Evolutionary conservation across 1,140 invertebrate species (phyloP), one percentile per base, ranked within the genome.

Genomic region (Brachionus calyciflorus): DNA sequence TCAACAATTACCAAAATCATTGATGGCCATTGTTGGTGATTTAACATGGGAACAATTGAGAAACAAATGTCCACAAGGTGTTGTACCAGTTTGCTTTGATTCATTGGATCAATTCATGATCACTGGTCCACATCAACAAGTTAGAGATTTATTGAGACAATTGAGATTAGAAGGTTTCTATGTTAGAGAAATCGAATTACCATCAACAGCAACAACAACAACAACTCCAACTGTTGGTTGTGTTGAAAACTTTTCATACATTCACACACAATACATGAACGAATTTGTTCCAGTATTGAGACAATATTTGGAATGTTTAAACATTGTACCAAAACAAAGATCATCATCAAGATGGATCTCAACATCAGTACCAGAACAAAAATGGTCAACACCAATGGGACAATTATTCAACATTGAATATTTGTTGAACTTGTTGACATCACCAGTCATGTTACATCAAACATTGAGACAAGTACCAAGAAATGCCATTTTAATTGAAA

Each of bases 181-280:
- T 65, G 33, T 41, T 0, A 65, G 60, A 65, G 60, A 65, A 65
- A 24, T 65, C 6, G 55, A 60, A 60, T 14, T 33, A n/a, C 0
- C 55, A 12, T 26, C 51, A 55, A 26, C 51, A 1, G 26, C 48
- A 51, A 51, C n/a, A n/a, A n/a, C 48, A 21, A 51, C 51, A 55
- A 21, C 24, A 26, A 55, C 26, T 21, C 26, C 19, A 55, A 55
- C 5, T 55, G 49, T 9, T n/a, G 98, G 0, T 90, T 92, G 63
- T 94, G 92, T 81, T 91, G 91, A 63, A 91, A 91, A 24, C 89
- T 92, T 49, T 94, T 95, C 7, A 98, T 97, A 88, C 95, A 98
- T 86, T 95, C 93, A 80, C 91, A 92, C 83, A 94, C 60, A 65
- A 65, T 26, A 65, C 19, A 41, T 65, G 40, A 17, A 9, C 2